Percentiles rank a stretch among this genome's conserved stretches.
Conservation (phyloP, 2,888 invertebrate species). For the Mimachlamys varia region DNA sequence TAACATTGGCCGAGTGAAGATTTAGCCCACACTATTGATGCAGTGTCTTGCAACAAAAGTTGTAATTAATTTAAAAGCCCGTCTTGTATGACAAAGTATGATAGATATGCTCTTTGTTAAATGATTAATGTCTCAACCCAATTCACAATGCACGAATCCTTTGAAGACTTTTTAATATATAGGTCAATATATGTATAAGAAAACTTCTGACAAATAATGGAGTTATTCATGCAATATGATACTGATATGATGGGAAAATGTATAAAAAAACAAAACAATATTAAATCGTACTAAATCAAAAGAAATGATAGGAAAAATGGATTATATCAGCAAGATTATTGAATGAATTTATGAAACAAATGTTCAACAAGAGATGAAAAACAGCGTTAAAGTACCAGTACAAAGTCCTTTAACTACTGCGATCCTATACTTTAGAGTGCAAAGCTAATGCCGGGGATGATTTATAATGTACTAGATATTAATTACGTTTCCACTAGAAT, state of each 20-base stretch:
- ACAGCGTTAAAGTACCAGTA: neutral
- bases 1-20: no score
- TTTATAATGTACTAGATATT: conserved; percentile 1
- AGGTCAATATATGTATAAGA: neutral
- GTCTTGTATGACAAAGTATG: neutral
- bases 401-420: neutral
- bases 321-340: neutral
- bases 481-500: conserved; percentile 12
- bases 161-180: neutral
- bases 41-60: no score
- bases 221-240: neutral
- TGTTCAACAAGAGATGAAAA: neutral
- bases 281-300: neutral
- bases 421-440: conserved; percentile 15
- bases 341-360: neutral
- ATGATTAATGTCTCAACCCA: neutral
- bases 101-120: neutral
- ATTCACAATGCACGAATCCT: neutral
- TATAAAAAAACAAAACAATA: neutral
- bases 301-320: neutral
- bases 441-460: neutral
- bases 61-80: no score
- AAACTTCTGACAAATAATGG: neutral
- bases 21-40: no score
- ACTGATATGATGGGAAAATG: neutral